phyloP scores from a whole-genome alignment of 2,888 invertebrate species.

The Metallyticus violacea region DNA sequence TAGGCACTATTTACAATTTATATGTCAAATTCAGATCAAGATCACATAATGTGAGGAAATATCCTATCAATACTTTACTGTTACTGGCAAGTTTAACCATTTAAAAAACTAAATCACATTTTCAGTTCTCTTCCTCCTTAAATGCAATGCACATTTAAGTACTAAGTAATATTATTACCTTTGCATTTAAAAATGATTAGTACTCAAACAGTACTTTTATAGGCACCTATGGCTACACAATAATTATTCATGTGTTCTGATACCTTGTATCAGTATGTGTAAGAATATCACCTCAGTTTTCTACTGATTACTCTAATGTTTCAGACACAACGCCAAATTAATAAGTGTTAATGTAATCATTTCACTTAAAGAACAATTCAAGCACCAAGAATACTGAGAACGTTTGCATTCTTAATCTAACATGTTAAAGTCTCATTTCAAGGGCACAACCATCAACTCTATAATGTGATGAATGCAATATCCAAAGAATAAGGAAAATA shows the following conservation, averaged over 20 bases:
- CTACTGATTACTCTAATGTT: neutral
- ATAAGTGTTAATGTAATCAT: neutral
- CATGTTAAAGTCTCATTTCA: too few relatives aligned
- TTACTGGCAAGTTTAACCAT: neutral
- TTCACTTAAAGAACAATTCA: neutral
- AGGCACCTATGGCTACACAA: slow-evolving; percentile 29
- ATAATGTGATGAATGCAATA: neutral
- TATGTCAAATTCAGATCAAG: neutral
- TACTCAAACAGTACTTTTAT: slow-evolving; percentile 16
- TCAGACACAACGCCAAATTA: neutral
- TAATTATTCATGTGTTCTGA: neutral
- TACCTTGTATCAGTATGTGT: neutral
- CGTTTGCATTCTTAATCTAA: neutral
- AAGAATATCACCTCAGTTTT: neutral
- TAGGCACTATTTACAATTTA: neutral
- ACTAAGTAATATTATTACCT: slow-evolving; percentile 9
- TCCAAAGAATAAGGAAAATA: too few relatives aligned
- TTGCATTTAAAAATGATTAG: neutral
- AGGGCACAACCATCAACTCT: neutral
- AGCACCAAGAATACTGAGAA: too few relatives aligned
- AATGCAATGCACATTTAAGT: slow-evolving; percentile 12
- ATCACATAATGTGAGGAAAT: neutral
- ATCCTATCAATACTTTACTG: neutral
- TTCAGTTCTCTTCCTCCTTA: neutral
- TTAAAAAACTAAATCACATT: slow-evolving; percentile 4